Conservation (phyloP, 2,888 invertebrate species). For the Margaritifera margaritifera region DNA sequence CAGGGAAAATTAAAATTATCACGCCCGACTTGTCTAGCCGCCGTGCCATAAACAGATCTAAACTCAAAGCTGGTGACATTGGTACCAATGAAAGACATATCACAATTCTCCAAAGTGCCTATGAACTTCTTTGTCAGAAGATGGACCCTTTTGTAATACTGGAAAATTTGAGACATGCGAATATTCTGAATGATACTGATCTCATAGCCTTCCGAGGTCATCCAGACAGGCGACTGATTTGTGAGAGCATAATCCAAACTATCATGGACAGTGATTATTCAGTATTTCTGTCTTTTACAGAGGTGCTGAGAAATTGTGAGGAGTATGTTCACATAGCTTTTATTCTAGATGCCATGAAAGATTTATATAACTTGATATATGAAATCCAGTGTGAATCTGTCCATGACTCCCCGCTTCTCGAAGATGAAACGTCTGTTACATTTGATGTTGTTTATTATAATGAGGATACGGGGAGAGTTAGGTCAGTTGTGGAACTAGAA, state of each 20-base stretch:
- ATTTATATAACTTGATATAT: conserved; percentile 57
- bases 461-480: conserved; percentile 55
- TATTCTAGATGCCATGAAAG: conserved; percentile 61
- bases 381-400: conserved; percentile 42
- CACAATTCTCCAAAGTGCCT: conserved; percentile 56
- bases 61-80: conserved; percentile 51
- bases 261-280: conserved; percentile 48
- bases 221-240: conserved; percentile 55
- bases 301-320: conserved; percentile 42
- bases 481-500: conserved; percentile 63
- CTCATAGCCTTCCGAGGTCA: conserved; percentile 54
- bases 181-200: conserved; percentile 50
- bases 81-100: conserved; percentile 52
- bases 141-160: conserved; percentile 58
- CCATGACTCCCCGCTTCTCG: conserved; percentile 46
- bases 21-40: conserved; percentile 54
- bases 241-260: conserved; percentile 55
- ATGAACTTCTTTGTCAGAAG: conserved; percentile 60
- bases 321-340: conserved; percentile 54
- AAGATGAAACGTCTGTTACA: conserved; percentile 62
- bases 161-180: conserved; percentile 44
- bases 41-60: conserved; percentile 28
- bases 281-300: conserved; percentile 53
- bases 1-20: conserved; percentile 53
- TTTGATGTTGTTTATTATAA: conserved; percentile 66